phyloP scores from a whole-genome alignment of 2,797 vertebrate species.

The Hafferia zeledoni region DNA sequence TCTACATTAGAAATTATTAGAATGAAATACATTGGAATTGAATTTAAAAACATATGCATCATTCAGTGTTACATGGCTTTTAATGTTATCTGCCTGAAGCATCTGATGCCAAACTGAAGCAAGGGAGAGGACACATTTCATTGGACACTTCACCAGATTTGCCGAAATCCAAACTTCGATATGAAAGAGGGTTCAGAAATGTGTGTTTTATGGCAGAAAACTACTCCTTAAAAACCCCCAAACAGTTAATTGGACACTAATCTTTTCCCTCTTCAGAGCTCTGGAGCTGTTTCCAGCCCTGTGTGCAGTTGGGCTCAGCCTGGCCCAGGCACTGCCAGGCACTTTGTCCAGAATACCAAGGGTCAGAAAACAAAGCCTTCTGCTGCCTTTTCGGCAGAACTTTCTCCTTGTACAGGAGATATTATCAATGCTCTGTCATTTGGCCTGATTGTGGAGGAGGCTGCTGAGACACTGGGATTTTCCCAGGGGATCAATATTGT shows the following conservation, averaged over 20 bases:
- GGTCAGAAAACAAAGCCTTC: conserved; percentile 60
- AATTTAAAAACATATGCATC: not conserved
- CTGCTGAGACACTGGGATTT: conserved; percentile 18
- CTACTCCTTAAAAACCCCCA: not conserved
- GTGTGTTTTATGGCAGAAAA: not conserved
- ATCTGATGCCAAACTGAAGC: not conserved
- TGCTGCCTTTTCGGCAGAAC: not conserved
- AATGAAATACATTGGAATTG: not conserved
- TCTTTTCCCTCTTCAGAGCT: not conserved
- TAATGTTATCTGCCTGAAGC: not conserved
- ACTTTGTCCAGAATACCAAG: conserved; percentile 28
- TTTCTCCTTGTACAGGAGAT: not conserved
- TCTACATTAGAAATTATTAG: not conserved
- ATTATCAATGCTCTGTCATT: not conserved
- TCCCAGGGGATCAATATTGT: not conserved
- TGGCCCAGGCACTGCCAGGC: not conserved
- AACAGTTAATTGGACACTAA: not conserved
- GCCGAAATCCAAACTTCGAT: not conserved
- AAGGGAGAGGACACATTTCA: not conserved
- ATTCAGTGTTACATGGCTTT: not conserved
- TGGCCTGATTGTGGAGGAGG: conserved; percentile 1
- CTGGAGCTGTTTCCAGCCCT: not conserved
- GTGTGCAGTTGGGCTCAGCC: not conserved
- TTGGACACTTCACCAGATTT: not conserved
- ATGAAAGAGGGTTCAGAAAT: not conserved